Conservation (phyloP, 1,140 invertebrate genomes). For the Scaptomyza montana region DNA sequence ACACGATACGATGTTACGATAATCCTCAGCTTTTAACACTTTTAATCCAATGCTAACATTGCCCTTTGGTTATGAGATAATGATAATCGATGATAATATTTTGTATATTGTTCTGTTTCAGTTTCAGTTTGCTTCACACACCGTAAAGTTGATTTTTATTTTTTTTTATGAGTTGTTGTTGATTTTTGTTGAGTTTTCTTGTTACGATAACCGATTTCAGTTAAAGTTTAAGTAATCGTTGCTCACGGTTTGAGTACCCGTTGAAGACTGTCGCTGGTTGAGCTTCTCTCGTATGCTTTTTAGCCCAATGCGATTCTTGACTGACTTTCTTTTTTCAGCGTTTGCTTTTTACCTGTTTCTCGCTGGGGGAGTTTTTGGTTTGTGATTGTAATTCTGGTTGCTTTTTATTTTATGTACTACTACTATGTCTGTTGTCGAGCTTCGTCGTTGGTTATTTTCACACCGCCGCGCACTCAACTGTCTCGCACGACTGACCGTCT, state of each 20-base stretch:
- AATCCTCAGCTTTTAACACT: conserved; percentile 41
- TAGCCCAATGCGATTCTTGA: conserved; percentile 61
- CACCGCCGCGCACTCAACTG: conserved; percentile 82
- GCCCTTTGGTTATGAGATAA: conserved; percentile 17
- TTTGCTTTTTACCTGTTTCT: conserved; percentile 51
- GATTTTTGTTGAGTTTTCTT: conserved; percentile 8
- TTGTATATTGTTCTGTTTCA: conserved; percentile 25
- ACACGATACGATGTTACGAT: conserved; percentile 29
- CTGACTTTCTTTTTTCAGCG: conserved; percentile 53
- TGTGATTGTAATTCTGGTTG: conserved; percentile 47
- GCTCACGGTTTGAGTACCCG: conserved; percentile 72
- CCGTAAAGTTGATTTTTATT: conserved; percentile 28
- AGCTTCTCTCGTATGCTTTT: conserved; percentile 78
- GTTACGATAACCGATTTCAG: conserved; percentile 53
- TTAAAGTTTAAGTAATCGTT: conserved; percentile 49
- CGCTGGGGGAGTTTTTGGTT: conserved; percentile 54
- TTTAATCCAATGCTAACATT: conserved; percentile 48
- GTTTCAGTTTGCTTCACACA: conserved; percentile 32
- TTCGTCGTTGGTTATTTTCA: conserved; percentile 61
- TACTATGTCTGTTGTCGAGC: conserved; percentile 43
- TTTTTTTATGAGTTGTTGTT: neutral
- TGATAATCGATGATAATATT: conserved; percentile 22
- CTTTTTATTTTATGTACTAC: conserved; percentile 1
- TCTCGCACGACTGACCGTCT: conserved; percentile 83
- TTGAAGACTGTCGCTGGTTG: conserved; percentile 74